Conservation (phyloP, 2,113 vertebrate species). For the Aegypius monachus region DNA sequence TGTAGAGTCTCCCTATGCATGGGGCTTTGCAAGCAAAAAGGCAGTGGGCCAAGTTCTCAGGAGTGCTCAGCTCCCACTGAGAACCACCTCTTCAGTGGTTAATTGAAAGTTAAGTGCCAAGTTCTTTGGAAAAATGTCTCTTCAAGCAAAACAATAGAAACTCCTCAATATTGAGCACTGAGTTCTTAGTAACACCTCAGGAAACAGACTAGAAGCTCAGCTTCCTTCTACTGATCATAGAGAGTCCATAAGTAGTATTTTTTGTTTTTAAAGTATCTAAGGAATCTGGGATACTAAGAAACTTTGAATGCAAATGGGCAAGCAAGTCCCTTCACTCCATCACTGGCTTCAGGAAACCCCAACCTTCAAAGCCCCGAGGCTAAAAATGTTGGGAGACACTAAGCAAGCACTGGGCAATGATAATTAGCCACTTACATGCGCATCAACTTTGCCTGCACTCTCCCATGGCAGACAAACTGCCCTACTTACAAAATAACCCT, state of each 20-base stretch:
- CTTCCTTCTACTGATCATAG: not conserved
- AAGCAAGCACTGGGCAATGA: not conserved
- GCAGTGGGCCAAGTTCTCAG: not conserved
- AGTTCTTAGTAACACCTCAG: not conserved
- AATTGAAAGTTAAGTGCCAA: not conserved
- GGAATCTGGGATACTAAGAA: not conserved
- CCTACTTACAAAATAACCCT: not conserved
- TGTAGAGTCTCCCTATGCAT: not conserved
- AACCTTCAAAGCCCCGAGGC: not conserved
- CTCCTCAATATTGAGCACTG: not conserved
- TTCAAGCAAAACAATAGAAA: not conserved
- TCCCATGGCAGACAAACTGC: not conserved
- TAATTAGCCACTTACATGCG: not conserved
- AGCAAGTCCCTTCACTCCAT: not conserved
- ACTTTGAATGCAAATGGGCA: not conserved
- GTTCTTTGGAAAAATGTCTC: not conserved
- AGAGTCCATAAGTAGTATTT: not conserved
- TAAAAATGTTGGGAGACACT: not conserved
- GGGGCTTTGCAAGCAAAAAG: not conserved
- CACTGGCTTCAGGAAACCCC: not conserved
- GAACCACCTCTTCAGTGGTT: not conserved
- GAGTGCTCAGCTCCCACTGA: not conserved
- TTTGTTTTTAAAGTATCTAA: not conserved
- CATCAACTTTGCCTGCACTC: not conserved
- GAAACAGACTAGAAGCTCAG: not conserved